A percentile compares a stretch with the other conserved stretches of the same genome.
phyloP scores from a whole-genome alignment of 2,113 vertebrate species.

The Oreochromis niloticus region DNA sequence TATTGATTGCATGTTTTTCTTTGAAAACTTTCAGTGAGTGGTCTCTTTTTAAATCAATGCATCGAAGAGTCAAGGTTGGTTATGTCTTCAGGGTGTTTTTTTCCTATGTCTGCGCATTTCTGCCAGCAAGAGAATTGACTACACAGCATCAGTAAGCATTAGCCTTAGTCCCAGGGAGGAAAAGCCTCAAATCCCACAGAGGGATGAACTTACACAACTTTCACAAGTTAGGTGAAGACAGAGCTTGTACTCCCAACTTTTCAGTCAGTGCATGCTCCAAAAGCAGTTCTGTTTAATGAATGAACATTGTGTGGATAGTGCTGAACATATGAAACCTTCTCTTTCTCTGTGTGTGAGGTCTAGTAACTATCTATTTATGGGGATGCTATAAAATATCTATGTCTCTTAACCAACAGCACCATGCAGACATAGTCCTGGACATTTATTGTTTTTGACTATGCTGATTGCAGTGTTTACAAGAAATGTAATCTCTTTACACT shows the following conservation, averaged over 20 bases:
- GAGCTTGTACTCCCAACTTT: neutral
- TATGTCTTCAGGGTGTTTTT: neutral
- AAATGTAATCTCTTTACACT: constrained; percentile 33
- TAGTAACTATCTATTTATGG: neutral
- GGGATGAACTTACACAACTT: neutral
- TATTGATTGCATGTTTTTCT: constrained; percentile 16
- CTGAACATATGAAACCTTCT: neutral
- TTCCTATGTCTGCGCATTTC: neutral
- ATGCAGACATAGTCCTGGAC: neutral
- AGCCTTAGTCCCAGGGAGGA: neutral
- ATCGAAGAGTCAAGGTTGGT: constrained; percentile 1
- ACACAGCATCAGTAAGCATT: neutral
- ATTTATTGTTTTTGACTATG: neutral
- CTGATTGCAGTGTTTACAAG: neutral
- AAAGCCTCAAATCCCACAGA: neutral
- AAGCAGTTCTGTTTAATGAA: neutral
- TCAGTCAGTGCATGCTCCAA: neutral
- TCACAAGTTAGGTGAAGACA: neutral
- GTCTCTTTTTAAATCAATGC: constrained; percentile 14
- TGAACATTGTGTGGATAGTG: neutral
- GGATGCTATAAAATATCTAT: neutral
- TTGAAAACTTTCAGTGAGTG: neutral
- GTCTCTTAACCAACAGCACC: neutral
- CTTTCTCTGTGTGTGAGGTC: constrained; percentile 19
- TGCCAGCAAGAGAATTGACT: neutral